phyloP scores from a whole-genome alignment of 2,888 invertebrate species.

The Therioaphis trifolii region DNA sequence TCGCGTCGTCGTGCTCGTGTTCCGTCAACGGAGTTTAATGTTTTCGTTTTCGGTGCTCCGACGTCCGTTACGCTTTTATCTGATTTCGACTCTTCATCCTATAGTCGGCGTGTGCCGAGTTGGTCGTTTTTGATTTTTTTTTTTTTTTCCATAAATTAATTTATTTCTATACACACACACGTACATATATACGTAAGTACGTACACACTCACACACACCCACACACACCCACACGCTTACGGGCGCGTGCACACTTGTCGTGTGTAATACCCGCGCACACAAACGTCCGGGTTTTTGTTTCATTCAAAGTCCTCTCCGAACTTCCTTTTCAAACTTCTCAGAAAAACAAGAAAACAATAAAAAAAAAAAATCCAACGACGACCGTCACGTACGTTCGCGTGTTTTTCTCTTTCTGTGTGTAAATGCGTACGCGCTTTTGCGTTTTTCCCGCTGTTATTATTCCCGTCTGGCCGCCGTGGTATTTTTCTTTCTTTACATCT shows the following conservation, averaged over 20 bases:
- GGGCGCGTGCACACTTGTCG: too few relatives aligned
- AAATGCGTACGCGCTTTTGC: neutral
- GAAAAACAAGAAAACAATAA: neutral
- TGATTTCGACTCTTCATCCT: too few relatives aligned
- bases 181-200: too few relatives aligned
- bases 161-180: too few relatives aligned
- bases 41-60: neutral
- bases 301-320: neutral
- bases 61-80: too few relatives aligned
- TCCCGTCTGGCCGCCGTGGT: neutral
- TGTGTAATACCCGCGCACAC: too few relatives aligned
- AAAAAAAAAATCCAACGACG: neutral
- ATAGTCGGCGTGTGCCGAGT: neutral
- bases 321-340: neutral
- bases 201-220: too few relatives aligned
- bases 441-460: conserved; percentile 15
- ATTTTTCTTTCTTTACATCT: conserved; percentile 12
- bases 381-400: conserved; percentile 1
- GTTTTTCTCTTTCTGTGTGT: neutral
- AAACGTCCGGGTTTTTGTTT: neutral
- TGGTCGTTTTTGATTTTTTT: neutral
- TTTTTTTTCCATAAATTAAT: too few relatives aligned
- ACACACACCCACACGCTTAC: too few relatives aligned
- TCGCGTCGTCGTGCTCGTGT: neutral
- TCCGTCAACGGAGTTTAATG: neutral